Evolutionary conservation across 2,888 invertebrate species (phyloP), one percentile per base, ranked within the genome.

Genomic region (Hyppa rectilinea): DNA sequence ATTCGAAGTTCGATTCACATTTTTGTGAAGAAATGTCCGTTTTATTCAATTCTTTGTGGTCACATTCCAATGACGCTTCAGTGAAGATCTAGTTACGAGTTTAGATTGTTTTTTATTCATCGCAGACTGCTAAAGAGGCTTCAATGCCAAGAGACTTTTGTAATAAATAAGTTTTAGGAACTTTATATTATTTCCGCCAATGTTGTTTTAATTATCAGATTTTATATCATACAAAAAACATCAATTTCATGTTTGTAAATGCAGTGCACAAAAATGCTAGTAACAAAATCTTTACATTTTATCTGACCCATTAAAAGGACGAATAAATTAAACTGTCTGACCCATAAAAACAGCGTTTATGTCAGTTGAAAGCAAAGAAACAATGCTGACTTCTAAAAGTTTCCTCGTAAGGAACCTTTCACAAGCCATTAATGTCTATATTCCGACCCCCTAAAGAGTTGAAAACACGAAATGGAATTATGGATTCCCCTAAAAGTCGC

Each of bases 391-490:
- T 90, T 93, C 84, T 82, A 87, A 87, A 92, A 91, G 88, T 90
- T 90, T 87, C 84, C 87, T 89, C 87, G 85, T 85, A 90, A 91
- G 92, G 91, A 95, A 94, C 93, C 93, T 94, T 95, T 95, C 90
- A 92, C 90, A 92, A 92, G 90, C 92, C 92, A 94, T 95, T 94
- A 95, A 92, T 93, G 92, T 91, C 92, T 90, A 91, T 93, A 92
- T 90, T 89, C 83, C 89, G 87, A 89, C 91, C 93, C 93, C 93
- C 91, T 88, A 95, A 95, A 94, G 94, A 95, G 95, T 95, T 95
- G 91, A 89, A 92, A 93, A 93, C 94, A 94, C 91, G 91, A 91
- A 95, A 95, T 94, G 92, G 93, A 95, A 95, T 95, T 95, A 95
- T 90, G 89, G 90, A 91, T 91, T 93, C 94, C 94, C 95, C 94